Base-by-base conservation (phyloP, 1,140 invertebrate genomes). In the Globodera rostochiensis region DNA sequence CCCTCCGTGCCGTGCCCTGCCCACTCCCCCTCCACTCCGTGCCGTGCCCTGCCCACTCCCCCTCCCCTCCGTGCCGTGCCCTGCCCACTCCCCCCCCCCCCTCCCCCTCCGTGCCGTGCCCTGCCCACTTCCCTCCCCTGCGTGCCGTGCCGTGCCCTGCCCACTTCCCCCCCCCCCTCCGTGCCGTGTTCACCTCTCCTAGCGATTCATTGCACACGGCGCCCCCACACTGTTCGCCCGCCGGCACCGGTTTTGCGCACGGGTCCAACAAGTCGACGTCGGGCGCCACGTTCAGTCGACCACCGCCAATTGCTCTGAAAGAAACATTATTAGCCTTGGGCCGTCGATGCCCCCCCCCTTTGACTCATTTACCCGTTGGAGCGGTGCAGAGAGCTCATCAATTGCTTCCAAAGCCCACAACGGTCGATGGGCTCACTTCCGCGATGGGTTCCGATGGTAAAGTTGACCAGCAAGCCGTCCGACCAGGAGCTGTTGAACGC, bases 361-460 rank as follows among this genome's bases (percentile, higher is more conserved):
- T n/a, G 45, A 47, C 46, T 36, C 21, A 79, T 77, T 66, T 77
- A 71, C 71, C 71, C 78, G 60, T 83, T 83, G 15, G 73, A 57
- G 47, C 83, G 64, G 60, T 88, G 84, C 3, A 89, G 46, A 21
- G 88, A 88, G 21, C 77, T 70, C 73, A 83, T 84, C 45, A 88
- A 71, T 36, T 90, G 80, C 47, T 90, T 84, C 88, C 88, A 88
- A 19, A 88, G 77, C 25, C 90, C 88, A 71, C 88, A 88, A n/a
- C 81, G 80, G 74, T 88, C 87, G 13, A 88, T 81, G 9, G 87
- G 85, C 46, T 82, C 80, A 57, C 80, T 73, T 53, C 80, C 74
- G 25, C 81, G 83, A 8, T 81, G 81, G 6, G 87, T 86, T 25
- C 84, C 83, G n/a, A 89, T 85, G 13, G 83, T 86, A 66, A 88